Evolutionary conservation across 2,113 vertebrate genomes (phyloP).

Genomic region (Zosterops pallidus): DNA sequence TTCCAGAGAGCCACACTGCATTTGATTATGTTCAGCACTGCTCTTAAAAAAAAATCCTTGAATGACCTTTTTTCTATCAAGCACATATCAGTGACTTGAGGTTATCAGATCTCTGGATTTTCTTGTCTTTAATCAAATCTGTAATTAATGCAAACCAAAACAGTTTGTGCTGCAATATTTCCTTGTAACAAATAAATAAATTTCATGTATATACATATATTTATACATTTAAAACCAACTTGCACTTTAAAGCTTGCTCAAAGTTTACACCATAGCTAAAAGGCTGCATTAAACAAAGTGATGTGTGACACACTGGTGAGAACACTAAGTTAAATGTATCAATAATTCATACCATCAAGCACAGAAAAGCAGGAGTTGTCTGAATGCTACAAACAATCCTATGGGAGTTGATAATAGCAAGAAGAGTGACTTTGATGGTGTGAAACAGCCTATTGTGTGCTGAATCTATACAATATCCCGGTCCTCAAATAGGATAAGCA

Average conservation of each 20-base stretch:
- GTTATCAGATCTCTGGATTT: background rate
- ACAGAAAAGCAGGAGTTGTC: conserved; percentile 35
- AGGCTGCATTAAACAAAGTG: conserved; percentile 14
- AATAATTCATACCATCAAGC: conserved; percentile 57
- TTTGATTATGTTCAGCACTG: background rate
- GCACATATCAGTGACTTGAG: background rate
- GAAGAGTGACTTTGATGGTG: conserved; percentile 56
- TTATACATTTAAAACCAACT: conserved; percentile 16
- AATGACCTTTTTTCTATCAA: background rate
- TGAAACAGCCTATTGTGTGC: conserved; percentile 42
- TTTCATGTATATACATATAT: background rate
- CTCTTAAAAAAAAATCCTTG: conserved; percentile 42
- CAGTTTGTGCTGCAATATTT: conserved; percentile 38
- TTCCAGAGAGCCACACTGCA: background rate
- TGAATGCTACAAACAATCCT: conserved; percentile 28
- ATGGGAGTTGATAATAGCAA: conserved; percentile 29
- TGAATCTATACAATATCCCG: background rate
- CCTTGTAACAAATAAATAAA: background rate
- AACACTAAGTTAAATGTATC: background rate
- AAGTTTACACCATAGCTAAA: conserved; percentile 24
- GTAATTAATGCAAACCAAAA: conserved; percentile 42
- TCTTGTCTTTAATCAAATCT: conserved; percentile 23
- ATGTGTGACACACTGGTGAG: conserved; percentile 20
- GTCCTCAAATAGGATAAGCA: background rate
- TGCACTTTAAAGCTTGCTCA: conserved; percentile 32